Evolutionary conservation across 2,888 invertebrate species (phyloP).

Genomic region (Lottia gigantea): DNA sequence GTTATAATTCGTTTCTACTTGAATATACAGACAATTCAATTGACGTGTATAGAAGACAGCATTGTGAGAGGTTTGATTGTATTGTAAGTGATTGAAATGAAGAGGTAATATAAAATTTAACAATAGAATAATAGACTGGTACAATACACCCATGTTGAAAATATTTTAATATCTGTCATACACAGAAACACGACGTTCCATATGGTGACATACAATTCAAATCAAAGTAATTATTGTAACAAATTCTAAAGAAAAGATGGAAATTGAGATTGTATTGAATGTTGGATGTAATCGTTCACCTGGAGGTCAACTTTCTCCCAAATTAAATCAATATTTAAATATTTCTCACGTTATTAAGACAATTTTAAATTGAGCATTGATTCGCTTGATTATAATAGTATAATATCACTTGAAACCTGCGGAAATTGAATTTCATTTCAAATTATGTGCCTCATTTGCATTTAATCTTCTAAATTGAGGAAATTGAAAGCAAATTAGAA

Average conservation of each 20-base stretch:
- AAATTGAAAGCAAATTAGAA: too few species aligned
- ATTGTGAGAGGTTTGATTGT: too few species aligned
- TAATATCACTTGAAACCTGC: not conserved
- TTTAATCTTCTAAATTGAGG: not conserved
- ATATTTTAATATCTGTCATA: not conserved
- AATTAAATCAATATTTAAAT: too few species aligned
- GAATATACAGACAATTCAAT: constrained; percentile 2
- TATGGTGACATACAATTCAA: constrained; percentile 3
- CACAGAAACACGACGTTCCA: not conserved
- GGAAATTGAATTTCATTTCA: not conserved
- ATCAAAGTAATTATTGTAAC: not conserved
- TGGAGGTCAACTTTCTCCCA: too few species aligned
- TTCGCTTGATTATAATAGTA: not conserved
- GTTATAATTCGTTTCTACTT: constrained; percentile 5
- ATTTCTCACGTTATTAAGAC: too few species aligned
- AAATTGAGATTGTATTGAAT: not conserved
- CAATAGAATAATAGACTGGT: too few species aligned
- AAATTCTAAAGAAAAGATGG: not conserved
- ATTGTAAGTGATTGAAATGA: too few species aligned
- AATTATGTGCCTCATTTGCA: not conserved
- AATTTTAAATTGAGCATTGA: too few species aligned
- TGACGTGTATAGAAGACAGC: not conserved
- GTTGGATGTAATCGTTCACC: too few species aligned
- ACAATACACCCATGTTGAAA: not conserved
- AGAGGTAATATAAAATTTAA: too few species aligned